Conservation (phyloP, 2,888 invertebrate genomes). For the Chrysodeixis includens region DNA sequence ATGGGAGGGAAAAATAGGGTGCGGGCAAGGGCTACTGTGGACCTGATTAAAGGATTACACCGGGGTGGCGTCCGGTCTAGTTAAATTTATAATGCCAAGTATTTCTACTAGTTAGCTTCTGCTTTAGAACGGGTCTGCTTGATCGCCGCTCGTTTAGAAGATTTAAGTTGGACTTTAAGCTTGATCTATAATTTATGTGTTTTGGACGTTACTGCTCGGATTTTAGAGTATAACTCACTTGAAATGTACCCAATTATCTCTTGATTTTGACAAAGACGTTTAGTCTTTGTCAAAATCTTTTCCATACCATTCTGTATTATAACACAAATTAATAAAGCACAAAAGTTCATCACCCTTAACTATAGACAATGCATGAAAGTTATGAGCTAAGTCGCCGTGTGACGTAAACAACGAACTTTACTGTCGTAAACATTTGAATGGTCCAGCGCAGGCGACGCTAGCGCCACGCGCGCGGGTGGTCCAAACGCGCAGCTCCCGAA, state of each 20-base stretch:
- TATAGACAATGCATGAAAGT: constrained; percentile 59
- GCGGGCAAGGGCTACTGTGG: constrained; percentile 86
- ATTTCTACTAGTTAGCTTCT: constrained; percentile 84
- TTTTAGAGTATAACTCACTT: neutral
- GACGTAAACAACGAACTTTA: constrained; percentile 70
- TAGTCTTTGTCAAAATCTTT: neutral
- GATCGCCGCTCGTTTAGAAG: constrained; percentile 53
- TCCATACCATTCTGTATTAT: neutral
- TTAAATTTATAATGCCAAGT: constrained; percentile 88
- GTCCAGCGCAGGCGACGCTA: constrained; percentile 60
- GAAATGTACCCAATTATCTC: neutral
- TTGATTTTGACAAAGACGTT: neutral
- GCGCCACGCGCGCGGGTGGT: constrained; percentile 81
- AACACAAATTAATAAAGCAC: constrained; percentile 29
- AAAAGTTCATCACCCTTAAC: constrained; percentile 50
- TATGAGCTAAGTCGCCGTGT: constrained; percentile 61
- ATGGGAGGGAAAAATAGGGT: constrained; percentile 87
- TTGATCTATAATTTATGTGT: constrained; percentile 39
- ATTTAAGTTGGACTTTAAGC: constrained; percentile 53
- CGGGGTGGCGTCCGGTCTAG: constrained; percentile 86
- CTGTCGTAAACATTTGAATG: constrained; percentile 53
- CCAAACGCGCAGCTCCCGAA: constrained; percentile 76
- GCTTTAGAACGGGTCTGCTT: constrained; percentile 56
- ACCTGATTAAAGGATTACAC: constrained; percentile 89
- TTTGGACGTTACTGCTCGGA: constrained; percentile 9